phyloP scores from a whole-genome alignment of 2,113 vertebrate species.

The Lipotes vexillifer region DNA sequence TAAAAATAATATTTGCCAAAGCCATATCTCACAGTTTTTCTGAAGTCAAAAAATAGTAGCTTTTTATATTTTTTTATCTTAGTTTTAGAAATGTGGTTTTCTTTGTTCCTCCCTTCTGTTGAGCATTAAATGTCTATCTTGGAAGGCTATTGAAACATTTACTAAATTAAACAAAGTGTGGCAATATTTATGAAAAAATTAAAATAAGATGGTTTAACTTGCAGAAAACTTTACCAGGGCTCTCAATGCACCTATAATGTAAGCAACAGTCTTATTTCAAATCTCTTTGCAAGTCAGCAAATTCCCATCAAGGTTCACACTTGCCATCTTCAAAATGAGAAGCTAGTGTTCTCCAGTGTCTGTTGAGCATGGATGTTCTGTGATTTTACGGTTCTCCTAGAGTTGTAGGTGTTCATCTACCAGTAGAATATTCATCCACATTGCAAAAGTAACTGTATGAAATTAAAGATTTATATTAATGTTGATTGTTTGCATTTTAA shows the following conservation, averaged over 20 bases:
- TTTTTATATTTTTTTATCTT: background rate
- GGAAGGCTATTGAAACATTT: background rate
- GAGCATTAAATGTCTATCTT: background rate
- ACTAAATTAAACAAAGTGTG: background rate
- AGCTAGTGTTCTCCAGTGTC: no score
- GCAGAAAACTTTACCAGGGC: background rate
- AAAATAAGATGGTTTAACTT: background rate
- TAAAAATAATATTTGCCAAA: background rate
- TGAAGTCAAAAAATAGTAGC: background rate
- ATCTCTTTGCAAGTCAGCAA: background rate
- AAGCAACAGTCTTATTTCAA: background rate
- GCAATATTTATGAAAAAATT: background rate
- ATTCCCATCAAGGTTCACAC: accelerated
- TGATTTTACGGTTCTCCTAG: background rate
- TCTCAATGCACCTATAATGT: background rate
- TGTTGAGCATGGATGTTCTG: accelerated
- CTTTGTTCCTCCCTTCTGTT: background rate
- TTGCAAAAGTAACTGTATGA: background rate
- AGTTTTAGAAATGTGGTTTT: background rate
- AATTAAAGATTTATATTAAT: background rate
- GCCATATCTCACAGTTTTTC: background rate
- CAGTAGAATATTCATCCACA: accelerated
- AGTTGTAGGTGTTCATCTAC: no score
- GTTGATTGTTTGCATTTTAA: background rate
- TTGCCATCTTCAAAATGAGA: background rate